Percentiles rank a stretch among this genome's conserved stretches.
These are phyloP conservation scores for Colossoma macropomum DNA, from an alignment of 2,113 vertebrate genomes.

Conservation along the genomic window DNA sequence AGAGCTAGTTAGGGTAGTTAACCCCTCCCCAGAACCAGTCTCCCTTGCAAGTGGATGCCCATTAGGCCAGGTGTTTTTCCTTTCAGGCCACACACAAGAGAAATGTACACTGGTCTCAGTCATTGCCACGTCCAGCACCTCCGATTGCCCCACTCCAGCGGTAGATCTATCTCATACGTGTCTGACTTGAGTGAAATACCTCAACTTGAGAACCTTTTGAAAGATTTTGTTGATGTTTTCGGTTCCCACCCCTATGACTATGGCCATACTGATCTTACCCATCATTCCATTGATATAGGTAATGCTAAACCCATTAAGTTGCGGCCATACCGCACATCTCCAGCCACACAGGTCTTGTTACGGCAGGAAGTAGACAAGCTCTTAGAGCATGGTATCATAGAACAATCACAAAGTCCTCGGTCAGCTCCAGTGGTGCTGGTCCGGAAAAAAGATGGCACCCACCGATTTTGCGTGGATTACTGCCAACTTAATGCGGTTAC, in stretches of 20 bases:
- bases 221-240: too few species aligned
- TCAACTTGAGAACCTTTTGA: background rate
- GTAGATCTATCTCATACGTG: background rate
- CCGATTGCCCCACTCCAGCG: background rate
- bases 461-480: too few species aligned
- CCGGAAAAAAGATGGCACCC: too few species aligned
- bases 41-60: background rate
- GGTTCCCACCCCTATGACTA: constrained; percentile 29
- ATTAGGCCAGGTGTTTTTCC: constrained; percentile 4
- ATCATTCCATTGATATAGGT: constrained; percentile 14
- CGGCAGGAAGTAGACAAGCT: constrained; percentile 29
- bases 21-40: background rate
- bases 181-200: background rate
- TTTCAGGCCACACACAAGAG: background rate
- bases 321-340: constrained; percentile 17
- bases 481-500: too few species aligned
- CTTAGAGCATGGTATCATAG: constrained; percentile 30
- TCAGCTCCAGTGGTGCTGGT: too few species aligned
- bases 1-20: background rate
- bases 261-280: constrained; percentile 10
- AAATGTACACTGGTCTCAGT: constrained; percentile 13
- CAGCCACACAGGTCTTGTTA: constrained; percentile 25
- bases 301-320: constrained; percentile 26
- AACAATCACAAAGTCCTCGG: too few species aligned
- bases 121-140: background rate